These are phyloP conservation scores for Sterna hirundo DNA, from an alignment of 2,113 vertebrate species.

Conservation along the genomic window DNA sequence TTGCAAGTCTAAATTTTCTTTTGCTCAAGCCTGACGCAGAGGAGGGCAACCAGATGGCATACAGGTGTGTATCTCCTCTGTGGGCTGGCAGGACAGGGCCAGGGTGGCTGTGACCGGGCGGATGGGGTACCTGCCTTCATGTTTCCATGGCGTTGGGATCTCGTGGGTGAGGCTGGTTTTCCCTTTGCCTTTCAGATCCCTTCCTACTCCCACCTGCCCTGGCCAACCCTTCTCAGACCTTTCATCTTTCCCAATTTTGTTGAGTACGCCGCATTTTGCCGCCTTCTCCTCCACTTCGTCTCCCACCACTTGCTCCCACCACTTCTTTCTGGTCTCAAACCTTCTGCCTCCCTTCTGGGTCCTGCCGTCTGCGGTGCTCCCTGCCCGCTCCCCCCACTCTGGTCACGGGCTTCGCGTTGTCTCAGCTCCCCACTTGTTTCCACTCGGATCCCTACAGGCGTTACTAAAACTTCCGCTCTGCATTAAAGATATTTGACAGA, in stretches of 20 bases:
- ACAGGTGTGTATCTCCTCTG: neutral
- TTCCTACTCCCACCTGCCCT: neutral
- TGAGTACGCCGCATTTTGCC: neutral
- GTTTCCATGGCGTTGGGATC: neutral
- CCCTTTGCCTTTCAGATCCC: neutral
- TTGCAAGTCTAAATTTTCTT: neutral
- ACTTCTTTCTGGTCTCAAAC: neutral
- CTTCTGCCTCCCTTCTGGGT: neutral
- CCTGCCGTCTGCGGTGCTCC: neutral
- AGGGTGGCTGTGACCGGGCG: neutral
- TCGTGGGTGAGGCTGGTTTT: neutral
- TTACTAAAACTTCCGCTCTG: neutral
- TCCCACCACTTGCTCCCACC: neutral
- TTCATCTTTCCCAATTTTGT: neutral
- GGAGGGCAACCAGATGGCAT: fast-evolving
- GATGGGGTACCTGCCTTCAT: neutral
- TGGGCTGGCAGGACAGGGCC: fast-evolving
- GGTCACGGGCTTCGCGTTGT: neutral
- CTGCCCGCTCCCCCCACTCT: fast-evolving
- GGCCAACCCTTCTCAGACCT: neutral
- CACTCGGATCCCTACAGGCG: neutral
- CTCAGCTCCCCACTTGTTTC: neutral
- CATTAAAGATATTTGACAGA: neutral
- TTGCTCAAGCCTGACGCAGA: neutral
- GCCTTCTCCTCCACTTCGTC: neutral